A percentile compares a stretch with the other conserved stretches of the same genome.
These are phyloP conservation scores for Hydropsyche betteni DNA, from an alignment of 2,888 invertebrate species.

Conservation along the genomic window DNA sequence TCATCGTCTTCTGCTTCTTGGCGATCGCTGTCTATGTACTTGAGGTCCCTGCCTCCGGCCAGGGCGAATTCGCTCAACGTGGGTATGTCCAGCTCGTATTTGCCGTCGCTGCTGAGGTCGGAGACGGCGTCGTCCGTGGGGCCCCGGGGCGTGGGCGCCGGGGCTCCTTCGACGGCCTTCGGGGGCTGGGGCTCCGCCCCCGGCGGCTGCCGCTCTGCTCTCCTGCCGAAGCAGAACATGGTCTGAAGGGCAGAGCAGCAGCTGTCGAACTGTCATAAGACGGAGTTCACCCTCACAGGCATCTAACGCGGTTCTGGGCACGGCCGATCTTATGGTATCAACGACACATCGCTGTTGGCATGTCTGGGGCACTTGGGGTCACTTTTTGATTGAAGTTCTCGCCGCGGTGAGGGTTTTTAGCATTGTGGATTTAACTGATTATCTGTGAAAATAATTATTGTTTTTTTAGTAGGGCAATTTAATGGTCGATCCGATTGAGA, in stretches of 20 bases:
- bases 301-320: conserved; percentile 39
- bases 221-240: conserved; percentile 51
- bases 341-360: neutral
- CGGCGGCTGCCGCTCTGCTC: conserved; percentile 43
- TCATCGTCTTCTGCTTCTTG: conserved; percentile 43
- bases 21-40: conserved; percentile 52
- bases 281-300: conserved; percentile 47
- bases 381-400: too few relatives aligned
- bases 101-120: conserved; percentile 51
- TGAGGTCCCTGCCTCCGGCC: conserved; percentile 42
- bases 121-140: conserved; percentile 47
- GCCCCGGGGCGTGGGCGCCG: conserved; percentile 41
- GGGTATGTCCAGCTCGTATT: conserved; percentile 51
- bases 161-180: conserved; percentile 50
- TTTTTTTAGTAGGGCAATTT: too few relatives aligned
- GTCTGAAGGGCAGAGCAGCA: conserved; percentile 50
- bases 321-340: neutral
- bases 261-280: conserved; percentile 50
- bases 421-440: too few relatives aligned
- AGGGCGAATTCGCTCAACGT: conserved; percentile 45
- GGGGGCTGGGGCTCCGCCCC: conserved; percentile 53
- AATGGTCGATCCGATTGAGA: too few relatives aligned
- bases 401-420: too few relatives aligned
- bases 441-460: too few relatives aligned
- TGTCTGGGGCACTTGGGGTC: neutral